A percentile compares a stretch with the other conserved stretches of the same genome.
phyloP scores from a whole-genome alignment of 2,113 vertebrate genomes.

The Terrapene triunguis region DNA sequence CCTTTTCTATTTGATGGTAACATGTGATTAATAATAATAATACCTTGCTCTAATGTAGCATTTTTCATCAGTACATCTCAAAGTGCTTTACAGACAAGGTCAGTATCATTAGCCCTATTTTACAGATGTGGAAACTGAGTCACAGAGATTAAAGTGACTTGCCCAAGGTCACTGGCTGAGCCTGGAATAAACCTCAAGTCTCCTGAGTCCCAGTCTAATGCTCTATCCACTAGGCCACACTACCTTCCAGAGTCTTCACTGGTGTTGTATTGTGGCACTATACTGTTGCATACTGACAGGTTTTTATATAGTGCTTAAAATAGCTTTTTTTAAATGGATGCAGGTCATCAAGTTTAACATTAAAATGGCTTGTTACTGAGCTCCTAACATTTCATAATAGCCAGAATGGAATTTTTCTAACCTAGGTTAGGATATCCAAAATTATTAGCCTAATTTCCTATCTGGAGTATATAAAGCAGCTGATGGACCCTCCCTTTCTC shows the following conservation, averaged over 20 bases:
- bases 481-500: neutral
- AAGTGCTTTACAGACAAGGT: neutral
- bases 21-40: neutral
- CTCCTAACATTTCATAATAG: neutral
- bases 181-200: rapidly evolving
- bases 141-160: neutral
- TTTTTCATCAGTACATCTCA: neutral
- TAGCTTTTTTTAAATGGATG: neutral
- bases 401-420: neutral
- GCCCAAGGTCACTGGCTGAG: neutral
- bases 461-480: neutral
- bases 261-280: neutral
- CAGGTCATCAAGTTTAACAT: neutral
- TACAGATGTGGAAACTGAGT: neutral
- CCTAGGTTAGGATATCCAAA: neutral
- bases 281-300: neutral
- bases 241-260: neutral
- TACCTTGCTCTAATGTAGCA: neutral
- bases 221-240: neutral
- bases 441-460: neutral
- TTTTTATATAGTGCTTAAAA: neutral
- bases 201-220: neutral
- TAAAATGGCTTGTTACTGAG: neutral
- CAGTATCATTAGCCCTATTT: neutral
- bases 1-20: neutral